Percentiles rank a stretch among this genome's conserved stretches.
Conservation (phyloP, 2,797 vertebrate species). For the Syngnathus rostellatus region DNA sequence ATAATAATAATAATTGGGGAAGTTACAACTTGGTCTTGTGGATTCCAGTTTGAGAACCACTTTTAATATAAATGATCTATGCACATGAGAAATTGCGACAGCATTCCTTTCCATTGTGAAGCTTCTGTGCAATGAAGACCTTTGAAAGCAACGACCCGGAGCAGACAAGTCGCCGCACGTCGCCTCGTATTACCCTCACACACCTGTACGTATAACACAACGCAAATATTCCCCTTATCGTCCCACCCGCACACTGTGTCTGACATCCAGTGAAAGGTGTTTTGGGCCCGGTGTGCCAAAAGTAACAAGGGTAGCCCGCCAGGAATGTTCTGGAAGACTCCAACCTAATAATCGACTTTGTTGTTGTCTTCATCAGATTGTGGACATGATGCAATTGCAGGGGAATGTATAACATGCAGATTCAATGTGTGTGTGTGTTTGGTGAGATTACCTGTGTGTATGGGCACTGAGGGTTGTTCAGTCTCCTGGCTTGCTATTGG, state of each 20-base stretch:
- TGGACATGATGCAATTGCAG: conserved; percentile 45
- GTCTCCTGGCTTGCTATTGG: conserved; percentile 56
- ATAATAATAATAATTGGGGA: too few relatives aligned
- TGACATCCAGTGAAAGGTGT: conserved; percentile 18
- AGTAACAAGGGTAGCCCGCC: conserved; percentile 47
- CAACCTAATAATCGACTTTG: conserved; percentile 35
- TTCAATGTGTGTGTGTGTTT: conserved; percentile 2
- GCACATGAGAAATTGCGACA: conserved; percentile 25
- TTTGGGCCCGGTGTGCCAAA: conserved; percentile 35
- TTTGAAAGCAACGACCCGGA: conserved; percentile 54
- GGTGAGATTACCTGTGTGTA: conserved; percentile 62
- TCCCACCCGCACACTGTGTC: conserved; percentile 6
- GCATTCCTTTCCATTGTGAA: conserved; percentile 55
- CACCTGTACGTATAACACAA: background rate
- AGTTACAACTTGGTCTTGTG: conserved; percentile 27
- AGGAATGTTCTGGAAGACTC: conserved; percentile 47
- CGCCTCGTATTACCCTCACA: conserved; percentile 28
- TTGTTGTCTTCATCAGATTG: conserved; percentile 43
- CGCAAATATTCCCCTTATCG: conserved; percentile 3
- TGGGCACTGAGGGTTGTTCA: conserved; percentile 59
- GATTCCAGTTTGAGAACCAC: background rate
- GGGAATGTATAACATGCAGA: conserved; percentile 37
- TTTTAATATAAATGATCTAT: background rate
- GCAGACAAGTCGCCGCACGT: conserved; percentile 65
- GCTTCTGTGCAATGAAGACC: conserved; percentile 51